Base-by-base conservation (phyloP, 2,888 invertebrate genomes). In the Ypsolopha scabrella region DNA sequence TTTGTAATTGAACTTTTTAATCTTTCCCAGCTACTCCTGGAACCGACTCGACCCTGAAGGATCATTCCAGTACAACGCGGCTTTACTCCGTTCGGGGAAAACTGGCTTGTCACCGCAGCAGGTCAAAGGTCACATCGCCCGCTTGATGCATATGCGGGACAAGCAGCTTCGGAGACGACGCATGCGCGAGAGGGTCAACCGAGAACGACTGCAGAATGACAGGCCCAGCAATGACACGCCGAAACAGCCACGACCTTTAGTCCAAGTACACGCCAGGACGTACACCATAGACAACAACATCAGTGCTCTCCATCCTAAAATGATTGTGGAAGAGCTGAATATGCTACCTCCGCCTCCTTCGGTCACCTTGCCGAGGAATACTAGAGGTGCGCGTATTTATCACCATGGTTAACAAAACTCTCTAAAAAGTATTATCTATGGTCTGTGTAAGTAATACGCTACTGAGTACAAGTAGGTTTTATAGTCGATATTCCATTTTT, bases 231-330 rank as follows among this genome's bases (percentile, higher is more conserved):
- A 80, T 66, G 75, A 80, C 53, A 69, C 71, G 0, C 67, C 57
- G 7, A 49, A 50, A 33, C 48, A 64, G 35, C 75, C 70, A n/a
- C 70, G 70, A 0, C 70, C 87, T 13, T 64, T 70, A 50, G 72
- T 82, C 6, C 75, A 86, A 14, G 83, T 87, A 1, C 89, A 87
- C 62, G 87, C 81, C 7, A 64, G 77, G 10, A 89, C 89, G 0
- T 90, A 89, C 64, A 87, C 83, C 7, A 72, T 88, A 36, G 78
- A 87, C 45, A 85, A 83, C 56, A 85, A 86, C 54, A 79, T 87
- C 54, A 87, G 88, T 64, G 88, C 88, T 0, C 68, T 89, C 6
- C 88, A 89, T 60, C 90, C 90, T 2, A 88, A 87, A 58, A 83
- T 88, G 1, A 89, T 90, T 39, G 87, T 90, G 0, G 90, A 90